Base-by-base conservation (phyloP, 1,140 invertebrate genomes). In the Drosophila simulans region DNA sequence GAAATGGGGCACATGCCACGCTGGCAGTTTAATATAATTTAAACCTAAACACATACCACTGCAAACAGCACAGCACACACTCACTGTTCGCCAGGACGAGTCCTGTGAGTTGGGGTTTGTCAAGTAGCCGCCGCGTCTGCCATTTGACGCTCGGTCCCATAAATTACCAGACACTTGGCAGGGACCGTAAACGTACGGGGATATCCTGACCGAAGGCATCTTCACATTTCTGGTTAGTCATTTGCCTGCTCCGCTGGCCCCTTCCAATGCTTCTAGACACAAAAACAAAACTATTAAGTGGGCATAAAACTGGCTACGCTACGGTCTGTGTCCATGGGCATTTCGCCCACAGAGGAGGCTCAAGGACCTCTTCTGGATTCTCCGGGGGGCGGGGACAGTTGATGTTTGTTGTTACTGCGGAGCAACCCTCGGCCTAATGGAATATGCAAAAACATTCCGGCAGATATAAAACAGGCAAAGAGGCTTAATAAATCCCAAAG, bases 21-120 rank as follows among this genome's bases (percentile, higher is more conserved):
- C 64, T 76, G 82, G 83, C 82, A 86, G 83, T 86, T 88, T 86
- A 83, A 86, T 85, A 85, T 85, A 85, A 88, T 86, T 86, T 86
- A 86, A 86, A 82, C 83, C 83, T 78, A 88, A 86, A 86, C 54
- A 85, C 78, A 86, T 78, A 78, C 82, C 78, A 53, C 43, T 45
- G 25, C 45, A 53, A 42, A 66, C 59, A 63, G 20, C 68, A 72
- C 46, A 63, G 43, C 57, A 70, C 56, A 35, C 35, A 35, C 31
- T 43, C 49, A 13, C 37, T 0, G 11, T 39, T 3, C 7, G 8
- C 0, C 7, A 31, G 31, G 8, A 22, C 34, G 10, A 13, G 37
- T 45, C 53, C 49, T 43, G 59, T 52, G 63, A 66, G 80, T 51
- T 81, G 82, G 75, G 73, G 53, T 56, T 64, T 85, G 81, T 85